Evolutionary conservation across 2,113 vertebrate genomes (phyloP).

Genomic region (Garra rufa): DNA sequence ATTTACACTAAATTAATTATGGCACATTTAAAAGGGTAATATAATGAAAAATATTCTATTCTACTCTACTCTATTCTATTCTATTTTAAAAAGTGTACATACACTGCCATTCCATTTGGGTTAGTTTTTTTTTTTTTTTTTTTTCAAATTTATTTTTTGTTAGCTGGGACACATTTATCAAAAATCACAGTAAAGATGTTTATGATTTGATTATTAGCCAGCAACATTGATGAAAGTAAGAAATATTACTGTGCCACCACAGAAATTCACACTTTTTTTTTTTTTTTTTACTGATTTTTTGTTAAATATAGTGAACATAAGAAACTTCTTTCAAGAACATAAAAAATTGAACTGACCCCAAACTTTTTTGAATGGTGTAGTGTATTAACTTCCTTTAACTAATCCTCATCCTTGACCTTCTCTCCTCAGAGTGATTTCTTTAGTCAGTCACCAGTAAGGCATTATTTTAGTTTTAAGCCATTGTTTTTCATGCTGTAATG

Average conservation of each 20-base stretch:
- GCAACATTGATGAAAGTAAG: not conserved
- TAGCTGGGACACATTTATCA: not conserved
- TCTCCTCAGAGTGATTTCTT: not conserved
- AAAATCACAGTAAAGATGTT: not conserved
- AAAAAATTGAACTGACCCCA: not conserved
- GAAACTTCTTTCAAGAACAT: not conserved
- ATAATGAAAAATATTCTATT: not conserved
- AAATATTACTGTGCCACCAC: no score
- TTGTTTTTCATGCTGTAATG: slow-evolving; percentile 19
- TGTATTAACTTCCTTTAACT: not conserved
- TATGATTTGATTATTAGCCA: no score
- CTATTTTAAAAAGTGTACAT: not conserved
- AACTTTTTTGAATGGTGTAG: not conserved
- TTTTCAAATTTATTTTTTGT: no score
- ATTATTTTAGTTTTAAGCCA: not conserved
- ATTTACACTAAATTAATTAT: no score
- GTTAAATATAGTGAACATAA: not conserved
- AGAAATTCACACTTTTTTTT: no score
- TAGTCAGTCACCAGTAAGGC: not conserved
- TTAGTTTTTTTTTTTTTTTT: no score
- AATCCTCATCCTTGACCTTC: not conserved
- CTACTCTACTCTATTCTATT: no score
- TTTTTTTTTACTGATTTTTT: no score
- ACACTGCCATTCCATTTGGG: not conserved
- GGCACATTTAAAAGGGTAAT: not conserved